Conservation (phyloP, 1,140 invertebrate species). For the Temnothorax longispinosus region DNA sequence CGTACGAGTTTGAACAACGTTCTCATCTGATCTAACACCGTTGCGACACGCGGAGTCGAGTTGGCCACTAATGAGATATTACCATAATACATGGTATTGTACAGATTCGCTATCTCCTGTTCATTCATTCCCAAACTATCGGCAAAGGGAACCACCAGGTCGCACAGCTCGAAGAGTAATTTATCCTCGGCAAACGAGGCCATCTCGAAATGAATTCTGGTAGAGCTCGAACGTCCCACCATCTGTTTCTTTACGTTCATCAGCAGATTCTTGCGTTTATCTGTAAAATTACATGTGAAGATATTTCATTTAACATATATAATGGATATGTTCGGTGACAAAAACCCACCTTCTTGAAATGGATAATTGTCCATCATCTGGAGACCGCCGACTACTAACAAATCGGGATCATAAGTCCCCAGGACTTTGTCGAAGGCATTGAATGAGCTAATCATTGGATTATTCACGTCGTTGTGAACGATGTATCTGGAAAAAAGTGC, state of each 20-base stretch:
- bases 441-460: slow-evolving; percentile 91
- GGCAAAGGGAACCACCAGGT: slow-evolving; percentile 90
- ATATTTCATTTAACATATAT: background rate
- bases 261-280: slow-evolving; percentile 88
- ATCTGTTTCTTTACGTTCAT: slow-evolving; percentile 90
- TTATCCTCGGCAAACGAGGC: slow-evolving; percentile 92
- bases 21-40: slow-evolving; percentile 94
- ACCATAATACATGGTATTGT: slow-evolving; percentile 89
- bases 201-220: slow-evolving; percentile 95
- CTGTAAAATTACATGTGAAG: slow-evolving; percentile 79
- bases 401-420: slow-evolving; percentile 89
- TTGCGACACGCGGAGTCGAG: slow-evolving; percentile 92
- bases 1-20: slow-evolving; percentile 89
- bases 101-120: slow-evolving; percentile 93
- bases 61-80: slow-evolving; percentile 92
- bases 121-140: slow-evolving; percentile 97
- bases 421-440: slow-evolving; percentile 90
- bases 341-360: slow-evolving; percentile 87
- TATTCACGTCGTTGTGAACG: slow-evolving; percentile 93
- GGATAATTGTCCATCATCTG: slow-evolving; percentile 97
- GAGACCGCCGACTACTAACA: slow-evolving; percentile 93
- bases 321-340: background rate
- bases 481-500: slow-evolving; percentile 88
- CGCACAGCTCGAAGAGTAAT: slow-evolving; percentile 89
- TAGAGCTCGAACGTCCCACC: slow-evolving; percentile 86